Evolutionary conservation across 2,113 vertebrate genomes (phyloP).

Genomic region (Telmatochromis sp.): DNA sequence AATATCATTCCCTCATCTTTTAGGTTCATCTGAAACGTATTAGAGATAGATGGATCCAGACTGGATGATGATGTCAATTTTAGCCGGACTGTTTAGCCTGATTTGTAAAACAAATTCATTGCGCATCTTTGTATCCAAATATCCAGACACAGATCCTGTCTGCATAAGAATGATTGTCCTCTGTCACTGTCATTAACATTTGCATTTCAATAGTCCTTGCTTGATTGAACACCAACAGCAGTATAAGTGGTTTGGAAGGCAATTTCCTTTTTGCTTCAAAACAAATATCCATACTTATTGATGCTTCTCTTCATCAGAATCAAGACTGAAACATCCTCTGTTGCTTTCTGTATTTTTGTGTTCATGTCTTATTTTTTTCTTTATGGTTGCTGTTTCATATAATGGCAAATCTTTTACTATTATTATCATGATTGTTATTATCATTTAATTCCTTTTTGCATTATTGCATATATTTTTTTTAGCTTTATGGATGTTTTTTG

Average conservation of each 20-base stretch:
- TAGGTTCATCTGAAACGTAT: neutral
- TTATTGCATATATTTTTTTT: neutral
- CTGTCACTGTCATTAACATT: constrained; percentile 51
- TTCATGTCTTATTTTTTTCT: neutral
- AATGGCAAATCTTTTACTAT: neutral
- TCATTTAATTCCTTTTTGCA: neutral
- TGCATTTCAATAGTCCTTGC: constrained; percentile 53
- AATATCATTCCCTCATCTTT: neutral
- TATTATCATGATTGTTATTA: neutral
- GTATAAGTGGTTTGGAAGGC: constrained; percentile 37
- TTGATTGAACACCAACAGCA: constrained; percentile 50
- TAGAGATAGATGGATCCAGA: neutral
- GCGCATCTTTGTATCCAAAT: constrained; percentile 10
- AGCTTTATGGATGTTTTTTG: neutral
- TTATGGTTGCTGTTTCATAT: neutral
- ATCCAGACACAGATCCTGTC: neutral
- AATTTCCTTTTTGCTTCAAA: constrained; percentile 51
- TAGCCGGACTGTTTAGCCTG: neutral
- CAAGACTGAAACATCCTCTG: neutral
- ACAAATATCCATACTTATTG: constrained; percentile 49
- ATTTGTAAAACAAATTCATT: constrained; percentile 1
- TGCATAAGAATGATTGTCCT: constrained; percentile 27
- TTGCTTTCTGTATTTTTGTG: neutral
- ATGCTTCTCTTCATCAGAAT: constrained; percentile 25
- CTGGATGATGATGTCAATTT: neutral